Evolutionary conservation across 2,797 vertebrate species (phyloP), one percentile per base, ranked within the genome.

Genomic region (Harpagifer antarcticus): DNA sequence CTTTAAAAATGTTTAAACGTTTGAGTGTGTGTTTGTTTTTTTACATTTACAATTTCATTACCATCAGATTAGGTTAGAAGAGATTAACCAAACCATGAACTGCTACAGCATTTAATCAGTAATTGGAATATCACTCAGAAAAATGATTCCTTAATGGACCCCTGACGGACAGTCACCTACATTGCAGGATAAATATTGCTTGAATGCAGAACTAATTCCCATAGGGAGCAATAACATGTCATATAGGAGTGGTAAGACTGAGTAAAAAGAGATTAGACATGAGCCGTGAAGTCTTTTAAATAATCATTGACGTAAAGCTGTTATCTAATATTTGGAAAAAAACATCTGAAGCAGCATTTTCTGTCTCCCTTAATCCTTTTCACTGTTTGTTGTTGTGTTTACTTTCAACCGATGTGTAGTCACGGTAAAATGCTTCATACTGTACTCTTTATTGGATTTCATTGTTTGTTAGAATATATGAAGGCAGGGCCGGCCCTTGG

Each of bases 121-220:
- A 23, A 64, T 12, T 59, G 49, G 33, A 33, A 6, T 6, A 33
- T 33, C 5, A 33, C 33, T 33, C 33, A 33, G 33, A 33, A 8
- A 37, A 37, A 44, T 3, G 1, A 50, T 50, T 33, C 12, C 43
- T 20, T 31, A 16, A 5, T 33, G 48, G 7, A 37, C 33, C 48
- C 49, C 58, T 31, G 27, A 49, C 17, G 40, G 40, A 23, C 33
- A 37, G 33, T 68, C 8, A 59, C 15, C 37, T 50, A 27, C n/a
- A 42, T 49, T 31, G 20, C 53, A n/a, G 45, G 20, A 57, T 31
- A 23, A 2, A 47, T 23, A 37, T 4, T 57, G 9, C 23, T n/a
- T 17, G 58, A 65, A 69, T 37, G 33, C 44, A 47, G 19, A 61
- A 52, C 19, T 50, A 47, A 65, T 20, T 53, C 16, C 17, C 5